Conservation (phyloP, 2,797 vertebrate species). For the Otolemur crassicaudatus region DNA sequence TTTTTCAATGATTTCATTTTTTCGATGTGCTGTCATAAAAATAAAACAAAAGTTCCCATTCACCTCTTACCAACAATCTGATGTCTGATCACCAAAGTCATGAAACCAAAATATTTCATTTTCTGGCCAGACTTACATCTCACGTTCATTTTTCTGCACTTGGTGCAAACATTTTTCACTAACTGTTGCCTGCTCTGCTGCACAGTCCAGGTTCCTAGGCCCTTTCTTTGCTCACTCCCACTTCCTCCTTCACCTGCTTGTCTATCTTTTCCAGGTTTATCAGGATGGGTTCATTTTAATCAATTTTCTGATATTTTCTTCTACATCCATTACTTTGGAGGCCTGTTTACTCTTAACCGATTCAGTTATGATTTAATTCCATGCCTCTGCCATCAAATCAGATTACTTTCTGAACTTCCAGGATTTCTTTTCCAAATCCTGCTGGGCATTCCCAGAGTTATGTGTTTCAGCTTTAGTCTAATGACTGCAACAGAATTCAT, state of each 20-base stretch:
- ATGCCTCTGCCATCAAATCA: neutral
- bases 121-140: neutral
- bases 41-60: slow-evolving; percentile 1
- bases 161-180: neutral
- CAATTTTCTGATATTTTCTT: neutral
- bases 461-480: neutral
- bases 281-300: neutral
- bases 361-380: neutral
- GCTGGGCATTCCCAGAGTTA: neutral
- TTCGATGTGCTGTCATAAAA: neutral
- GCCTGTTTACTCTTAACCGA: neutral
- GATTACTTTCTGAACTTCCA: neutral
- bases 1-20: slow-evolving; percentile 23
- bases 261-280: neutral
- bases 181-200: neutral
- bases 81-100: neutral
- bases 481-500: neutral
- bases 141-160: neutral
- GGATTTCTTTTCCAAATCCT: neutral
- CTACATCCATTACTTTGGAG: neutral
- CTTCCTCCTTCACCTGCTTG: neutral
- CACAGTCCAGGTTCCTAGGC: neutral
- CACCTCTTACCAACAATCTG: neutral
- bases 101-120: neutral
- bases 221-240: neutral